phyloP scores from a whole-genome alignment of 1,140 invertebrate species.

The Eciton burchellii region DNA sequence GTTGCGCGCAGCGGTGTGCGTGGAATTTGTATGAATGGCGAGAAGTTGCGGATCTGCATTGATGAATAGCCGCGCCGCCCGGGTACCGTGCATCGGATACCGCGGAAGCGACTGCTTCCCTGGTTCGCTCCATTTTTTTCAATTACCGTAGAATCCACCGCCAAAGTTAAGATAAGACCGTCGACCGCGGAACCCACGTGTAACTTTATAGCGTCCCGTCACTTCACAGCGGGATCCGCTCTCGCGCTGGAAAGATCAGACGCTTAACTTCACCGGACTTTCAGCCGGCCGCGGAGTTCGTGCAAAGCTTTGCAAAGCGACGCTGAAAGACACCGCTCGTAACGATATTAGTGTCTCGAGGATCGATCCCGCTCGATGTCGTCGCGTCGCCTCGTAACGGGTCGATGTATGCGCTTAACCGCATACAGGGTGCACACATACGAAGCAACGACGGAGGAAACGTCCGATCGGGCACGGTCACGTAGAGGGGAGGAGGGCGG shows the following conservation, averaged over 20 bases:
- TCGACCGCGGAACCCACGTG: not conserved
- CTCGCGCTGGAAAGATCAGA: not conserved
- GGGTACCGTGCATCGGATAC: constrained; percentile 78
- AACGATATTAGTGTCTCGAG: not conserved
- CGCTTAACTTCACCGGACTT: not conserved
- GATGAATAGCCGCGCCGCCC: constrained; percentile 78
- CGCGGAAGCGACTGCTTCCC: constrained; percentile 65
- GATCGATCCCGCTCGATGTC: constrained; percentile 50
- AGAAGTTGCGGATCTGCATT: constrained; percentile 82
- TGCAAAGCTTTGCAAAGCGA: not conserved
- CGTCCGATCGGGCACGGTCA: constrained; percentile 69
- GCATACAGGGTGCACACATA: not conserved
- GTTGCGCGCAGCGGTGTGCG: constrained; percentile 64
- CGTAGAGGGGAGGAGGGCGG: constrained; percentile 57
- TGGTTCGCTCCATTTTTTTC: constrained; percentile 46
- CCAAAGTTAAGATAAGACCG: constrained; percentile 20
- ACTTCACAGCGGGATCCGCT: not conserved
- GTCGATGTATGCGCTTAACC: not conserved
- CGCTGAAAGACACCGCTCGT: not conserved
- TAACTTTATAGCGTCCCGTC: not conserved
- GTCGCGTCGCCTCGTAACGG: constrained; percentile 13
- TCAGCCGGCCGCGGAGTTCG: not conserved
- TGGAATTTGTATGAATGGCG: constrained; percentile 81
- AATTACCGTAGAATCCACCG: constrained; percentile 31
- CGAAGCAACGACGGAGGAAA: not conserved